A percentile compares a stretch with the other conserved stretches of the same genome.
phyloP scores from a whole-genome alignment of 2,797 vertebrate genomes.

The Pangasius mekongensis region DNA sequence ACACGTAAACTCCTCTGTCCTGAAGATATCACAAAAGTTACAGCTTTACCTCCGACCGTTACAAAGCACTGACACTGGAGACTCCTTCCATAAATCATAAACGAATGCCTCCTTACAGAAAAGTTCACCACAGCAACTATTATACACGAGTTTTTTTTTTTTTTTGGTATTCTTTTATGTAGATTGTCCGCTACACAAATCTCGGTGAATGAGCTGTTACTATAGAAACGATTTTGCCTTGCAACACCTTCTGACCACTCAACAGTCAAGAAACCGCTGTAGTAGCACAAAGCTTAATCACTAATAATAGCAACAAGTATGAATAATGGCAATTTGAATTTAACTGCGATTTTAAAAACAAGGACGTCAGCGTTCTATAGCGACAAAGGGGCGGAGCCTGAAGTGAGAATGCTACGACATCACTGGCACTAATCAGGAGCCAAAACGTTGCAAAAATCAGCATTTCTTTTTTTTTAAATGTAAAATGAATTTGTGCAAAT shows the following conservation, averaged over 20 bases:
- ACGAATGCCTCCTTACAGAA: too few relatives aligned
- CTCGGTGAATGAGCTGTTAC: too few relatives aligned
- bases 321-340: neutral
- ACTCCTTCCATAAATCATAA: neutral
- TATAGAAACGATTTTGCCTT: neutral
- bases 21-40: too few relatives aligned
- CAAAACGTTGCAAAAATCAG: too few relatives aligned
- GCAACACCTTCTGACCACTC: neutral
- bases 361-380: neutral
- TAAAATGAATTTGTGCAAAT: too few relatives aligned
- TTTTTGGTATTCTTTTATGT: too few relatives aligned
- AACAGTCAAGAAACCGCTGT: neutral
- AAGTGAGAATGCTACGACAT: neutral
- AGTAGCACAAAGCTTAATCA: neutral
- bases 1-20: too few relatives aligned
- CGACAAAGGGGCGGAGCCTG: neutral
- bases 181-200: too few relatives aligned
- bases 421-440: neutral
- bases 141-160: neutral
- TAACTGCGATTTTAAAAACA: neutral
- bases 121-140: too few relatives aligned
- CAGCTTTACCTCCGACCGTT: too few relatives aligned
- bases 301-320: neutral
- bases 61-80: neutral
- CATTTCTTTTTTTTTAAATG: too few relatives aligned